phyloP scores from a whole-genome alignment of 2,797 vertebrate genomes.

The Alauda arvensis region DNA sequence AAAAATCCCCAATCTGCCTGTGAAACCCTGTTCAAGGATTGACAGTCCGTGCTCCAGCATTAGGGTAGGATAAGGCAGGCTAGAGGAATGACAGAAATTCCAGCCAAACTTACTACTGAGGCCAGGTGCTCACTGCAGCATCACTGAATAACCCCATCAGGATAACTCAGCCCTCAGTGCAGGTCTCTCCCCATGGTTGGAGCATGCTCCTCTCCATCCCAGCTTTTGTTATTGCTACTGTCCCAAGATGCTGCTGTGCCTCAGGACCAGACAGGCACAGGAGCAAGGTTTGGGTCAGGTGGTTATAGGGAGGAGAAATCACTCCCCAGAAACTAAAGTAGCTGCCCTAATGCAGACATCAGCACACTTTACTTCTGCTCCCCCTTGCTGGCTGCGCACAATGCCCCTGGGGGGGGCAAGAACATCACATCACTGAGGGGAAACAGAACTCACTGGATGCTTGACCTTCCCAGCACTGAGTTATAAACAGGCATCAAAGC shows the following conservation, averaged over 20 bases:
- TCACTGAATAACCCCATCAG: rapidly evolving
- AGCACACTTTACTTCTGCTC: background rate
- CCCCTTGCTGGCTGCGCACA: rapidly evolving
- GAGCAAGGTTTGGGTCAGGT: background rate
- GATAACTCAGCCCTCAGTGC: rapidly evolving
- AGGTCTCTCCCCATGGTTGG: rapidly evolving
- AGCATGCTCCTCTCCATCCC: rapidly evolving
- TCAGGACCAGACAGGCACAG: background rate
- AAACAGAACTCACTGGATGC: background rate
- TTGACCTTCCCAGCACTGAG: background rate
- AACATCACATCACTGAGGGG: rapidly evolving
- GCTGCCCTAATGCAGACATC: background rate
- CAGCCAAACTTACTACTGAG: background rate
- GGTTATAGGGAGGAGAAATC: background rate
- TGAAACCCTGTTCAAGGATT: background rate
- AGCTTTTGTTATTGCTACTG: rapidly evolving
- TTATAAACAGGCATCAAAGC: background rate
- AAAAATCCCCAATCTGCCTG: background rate
- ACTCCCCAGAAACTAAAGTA: background rate
- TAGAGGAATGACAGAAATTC: background rate
- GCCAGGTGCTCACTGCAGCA: background rate
- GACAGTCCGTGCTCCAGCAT: background rate
- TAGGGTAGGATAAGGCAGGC: background rate
- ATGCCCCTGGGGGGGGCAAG: rapidly evolving
- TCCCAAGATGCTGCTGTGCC: background rate